phyloP scores from a whole-genome alignment of 2,888 invertebrate genomes.

The Chymomyza caudatula region DNA sequence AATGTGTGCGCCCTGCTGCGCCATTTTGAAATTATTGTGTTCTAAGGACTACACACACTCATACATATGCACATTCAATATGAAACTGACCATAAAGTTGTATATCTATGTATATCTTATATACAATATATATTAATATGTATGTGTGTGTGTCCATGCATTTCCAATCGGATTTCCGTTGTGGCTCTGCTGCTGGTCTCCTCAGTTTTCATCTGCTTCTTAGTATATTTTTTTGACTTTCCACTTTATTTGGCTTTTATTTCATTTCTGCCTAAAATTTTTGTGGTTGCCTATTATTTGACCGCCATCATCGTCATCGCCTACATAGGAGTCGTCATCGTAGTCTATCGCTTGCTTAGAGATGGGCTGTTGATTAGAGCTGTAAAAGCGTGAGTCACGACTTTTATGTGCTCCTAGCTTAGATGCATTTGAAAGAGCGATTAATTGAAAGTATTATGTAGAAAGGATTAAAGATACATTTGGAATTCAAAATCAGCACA shows the following conservation, averaged over 20 bases:
- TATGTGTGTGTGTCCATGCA: slow-evolving; percentile 18
- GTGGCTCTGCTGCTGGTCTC: slow-evolving; percentile 15
- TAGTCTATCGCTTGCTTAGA: not conserved
- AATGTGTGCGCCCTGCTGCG: slow-evolving; percentile 21
- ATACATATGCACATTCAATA: not conserved
- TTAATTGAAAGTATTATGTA: too few relatives aligned
- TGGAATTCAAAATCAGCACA: too few relatives aligned
- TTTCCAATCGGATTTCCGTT: slow-evolving; percentile 56
- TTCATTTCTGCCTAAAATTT: slow-evolving; percentile 10
- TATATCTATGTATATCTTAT: not conserved
- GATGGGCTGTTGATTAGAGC: not conserved
- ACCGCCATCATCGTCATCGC: not conserved
- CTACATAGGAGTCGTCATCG: not conserved
- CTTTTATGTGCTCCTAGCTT: too few relatives aligned
- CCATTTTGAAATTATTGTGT: slow-evolving; percentile 26
- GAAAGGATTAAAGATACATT: too few relatives aligned
- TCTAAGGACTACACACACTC: not conserved
- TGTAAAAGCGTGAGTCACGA: not conserved
- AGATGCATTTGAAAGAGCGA: too few relatives aligned
- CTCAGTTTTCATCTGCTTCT: slow-evolving; percentile 18
- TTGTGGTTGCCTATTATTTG: slow-evolving; percentile 18
- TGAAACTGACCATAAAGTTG: not conserved
- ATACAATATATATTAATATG: not conserved
- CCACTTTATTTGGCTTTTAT: slow-evolving; percentile 31
- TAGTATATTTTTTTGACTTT: slow-evolving; percentile 30